Base-by-base conservation (phyloP, 1,140 invertebrate species). In the Sycophila sp. region DNA sequence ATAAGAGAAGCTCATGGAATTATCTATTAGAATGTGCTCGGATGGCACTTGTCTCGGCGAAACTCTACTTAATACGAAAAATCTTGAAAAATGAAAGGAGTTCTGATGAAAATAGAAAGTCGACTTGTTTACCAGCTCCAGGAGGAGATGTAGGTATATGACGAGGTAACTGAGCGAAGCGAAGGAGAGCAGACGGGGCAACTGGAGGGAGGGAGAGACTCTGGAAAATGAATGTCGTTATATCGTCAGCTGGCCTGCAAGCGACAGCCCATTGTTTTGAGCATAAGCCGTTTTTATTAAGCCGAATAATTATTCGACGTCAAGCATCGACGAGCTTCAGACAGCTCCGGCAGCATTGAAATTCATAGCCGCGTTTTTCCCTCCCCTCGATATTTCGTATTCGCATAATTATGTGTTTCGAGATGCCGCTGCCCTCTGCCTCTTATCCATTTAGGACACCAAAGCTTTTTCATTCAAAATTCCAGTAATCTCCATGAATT, bases 281-380 rank as follows among this genome's bases (percentile, higher is more conserved):
- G 72, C 76, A 77, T 81, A 80, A 81, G 77, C 80, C 79, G 77
- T 80, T 80, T 81, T 80, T 81, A 81, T 80, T 78, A 79, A 79
- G 78, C 62, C 75, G 69, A 77, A 81, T 80, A 76, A 78, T 80
- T 81, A 80, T 81, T 74, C 73, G 73, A 75, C 73, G 64, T 78
- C 40, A 68, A 80, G 66, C 45, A 76, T 76, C 71, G 69, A 28
- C 51, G 63, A 42, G 40, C 40, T 15, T 13, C 11, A 6, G 17
- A 36, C 36, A 58, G 30, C 40, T 58, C 4, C 38, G n/a, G n/a
- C n/a, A n/a, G n/a, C n/a, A n/a, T n/a, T n/a, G n/a, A n/a, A n/a
- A n/a, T n/a, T n/a, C n/a, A n/a, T n/a, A n/a, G n/a, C n/a, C n/a
- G n/a, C n/a, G n/a, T n/a, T n/a, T n/a, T n/a, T n/a, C n/a, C n/a